Evolutionary conservation across 2,113 vertebrate genomes (phyloP), one percentile per base, ranked within the genome.

Genomic region (Pteropus alecto): DNA sequence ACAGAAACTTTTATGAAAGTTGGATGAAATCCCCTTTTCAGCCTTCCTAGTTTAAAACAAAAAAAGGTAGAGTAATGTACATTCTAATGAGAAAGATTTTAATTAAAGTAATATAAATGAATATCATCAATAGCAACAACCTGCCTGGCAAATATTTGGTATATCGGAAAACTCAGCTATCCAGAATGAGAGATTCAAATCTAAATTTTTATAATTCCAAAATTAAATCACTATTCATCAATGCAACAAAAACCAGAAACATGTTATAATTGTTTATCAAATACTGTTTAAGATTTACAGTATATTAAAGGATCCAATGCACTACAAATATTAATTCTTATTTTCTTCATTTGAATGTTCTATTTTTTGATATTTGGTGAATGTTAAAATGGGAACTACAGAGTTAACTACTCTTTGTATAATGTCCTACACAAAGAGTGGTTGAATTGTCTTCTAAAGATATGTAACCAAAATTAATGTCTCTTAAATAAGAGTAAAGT

Each of bases 21-120:
- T 70, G 15, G 24, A 68, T 56, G 28, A 76, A 90, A 94, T 81
- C 15, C 5, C 12, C 48, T 90, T 67, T 48, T 8, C 26, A 26
- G 12, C 1, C 26, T 68, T 63, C 21, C 21, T 48, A n/a, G 46
- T 46, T 79, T 68, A 51, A 90, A 73, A 68, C 21, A 46, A 67
- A 65, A 60, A 90, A 54, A 48, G 13, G 0, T 3, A 91, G 60
- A 30, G 4, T 78, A 86, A 65, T 60, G 1, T 35, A 16, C 15
- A 87, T 81, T 70, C 60, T 67, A 13, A 54, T 58, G 22, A 35
- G 30, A 92, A 74, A 60, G 16, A 48, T 35, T 35, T 93, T 54
- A 87, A 71, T 88, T 85, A 89, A 95, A 93, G 93, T 73, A 65
- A 93, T 60, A 9, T 63, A 68, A 96, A 88, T 11, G 10, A 83